Conservation (phyloP, 2,797 vertebrate species). For the Catostomus latipinnis region DNA sequence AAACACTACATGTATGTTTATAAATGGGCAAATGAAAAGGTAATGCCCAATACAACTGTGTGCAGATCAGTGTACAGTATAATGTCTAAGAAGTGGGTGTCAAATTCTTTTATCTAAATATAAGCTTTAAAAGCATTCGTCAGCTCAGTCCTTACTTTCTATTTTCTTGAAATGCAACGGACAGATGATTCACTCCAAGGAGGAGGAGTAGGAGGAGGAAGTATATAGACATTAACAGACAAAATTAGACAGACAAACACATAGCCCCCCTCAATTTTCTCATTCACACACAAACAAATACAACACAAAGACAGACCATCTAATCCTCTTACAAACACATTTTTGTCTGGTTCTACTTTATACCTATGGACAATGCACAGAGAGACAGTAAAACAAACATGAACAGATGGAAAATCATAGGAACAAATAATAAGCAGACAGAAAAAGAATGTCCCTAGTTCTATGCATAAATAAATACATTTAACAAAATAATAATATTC, state of each 20-base stretch:
- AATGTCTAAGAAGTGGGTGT: slow-evolving; percentile 38
- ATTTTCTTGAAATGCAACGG: slow-evolving; percentile 48
- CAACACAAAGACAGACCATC: neutral
- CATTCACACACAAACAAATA: slow-evolving; percentile 21
- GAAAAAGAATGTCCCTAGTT: neutral
- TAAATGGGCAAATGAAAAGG: slow-evolving; percentile 68
- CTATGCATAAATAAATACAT: neutral
- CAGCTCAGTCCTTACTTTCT: slow-evolving; percentile 52
- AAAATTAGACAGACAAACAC: slow-evolving; percentile 19
- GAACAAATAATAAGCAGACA: slow-evolving; percentile 10
- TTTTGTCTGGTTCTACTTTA: slow-evolving; percentile 2
- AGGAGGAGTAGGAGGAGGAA: slow-evolving; percentile 26
- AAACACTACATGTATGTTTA: slow-evolving; percentile 65
- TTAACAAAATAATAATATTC: slow-evolving; percentile 28
- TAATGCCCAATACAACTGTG: slow-evolving; percentile 51
- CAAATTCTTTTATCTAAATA: slow-evolving; percentile 72
- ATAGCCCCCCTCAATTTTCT: slow-evolving; percentile 1
- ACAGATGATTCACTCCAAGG: slow-evolving; percentile 60
- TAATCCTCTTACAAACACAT: slow-evolving; percentile 26
- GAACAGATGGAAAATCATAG: slow-evolving; percentile 34
- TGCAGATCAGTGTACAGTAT: slow-evolving; percentile 51
- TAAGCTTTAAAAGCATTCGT: slow-evolving; percentile 64
- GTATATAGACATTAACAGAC: slow-evolving; percentile 23
- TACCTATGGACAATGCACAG: neutral
- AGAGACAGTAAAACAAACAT: slow-evolving; percentile 31